phyloP scores from a whole-genome alignment of 2,888 invertebrate genomes.

The Lasius platythorax region DNA sequence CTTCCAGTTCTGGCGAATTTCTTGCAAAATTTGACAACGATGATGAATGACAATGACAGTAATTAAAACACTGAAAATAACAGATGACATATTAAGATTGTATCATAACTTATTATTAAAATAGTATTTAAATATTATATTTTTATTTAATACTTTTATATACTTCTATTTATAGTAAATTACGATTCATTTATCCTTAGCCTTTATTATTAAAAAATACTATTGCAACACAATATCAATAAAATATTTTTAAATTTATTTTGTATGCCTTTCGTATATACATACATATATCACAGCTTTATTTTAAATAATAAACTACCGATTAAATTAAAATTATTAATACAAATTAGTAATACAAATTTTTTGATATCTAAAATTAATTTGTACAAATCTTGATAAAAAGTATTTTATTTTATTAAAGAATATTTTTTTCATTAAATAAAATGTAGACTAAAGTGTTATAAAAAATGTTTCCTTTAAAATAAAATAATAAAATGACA shows the following conservation, averaged over 20 bases:
- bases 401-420: not conserved
- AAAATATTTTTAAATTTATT: too few relatives aligned
- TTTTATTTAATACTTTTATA: not conserved
- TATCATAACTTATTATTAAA: not conserved
- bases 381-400: too few relatives aligned
- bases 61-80: not conserved
- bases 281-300: too few relatives aligned
- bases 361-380: too few relatives aligned
- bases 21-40: not conserved
- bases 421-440: not conserved
- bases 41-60: not conserved
- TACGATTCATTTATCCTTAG: not conserved
- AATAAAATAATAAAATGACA: constrained; percentile 29
- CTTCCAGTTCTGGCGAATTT: constrained; percentile 2
- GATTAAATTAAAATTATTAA: too few relatives aligned
- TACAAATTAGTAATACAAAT: too few relatives aligned
- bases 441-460: not conserved
- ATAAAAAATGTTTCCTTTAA: constrained; percentile 6
- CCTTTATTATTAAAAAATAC: too few relatives aligned
- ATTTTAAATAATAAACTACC: too few relatives aligned
- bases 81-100: not conserved
- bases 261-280: too few relatives aligned
- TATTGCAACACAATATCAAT: too few relatives aligned
- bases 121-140: not conserved
- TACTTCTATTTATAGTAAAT: not conserved